Percentiles rank a stretch among this genome's conserved stretches.
Evolutionary conservation across 2,113 vertebrate genomes (phyloP).

Genomic region (Malurus elegans): DNA sequence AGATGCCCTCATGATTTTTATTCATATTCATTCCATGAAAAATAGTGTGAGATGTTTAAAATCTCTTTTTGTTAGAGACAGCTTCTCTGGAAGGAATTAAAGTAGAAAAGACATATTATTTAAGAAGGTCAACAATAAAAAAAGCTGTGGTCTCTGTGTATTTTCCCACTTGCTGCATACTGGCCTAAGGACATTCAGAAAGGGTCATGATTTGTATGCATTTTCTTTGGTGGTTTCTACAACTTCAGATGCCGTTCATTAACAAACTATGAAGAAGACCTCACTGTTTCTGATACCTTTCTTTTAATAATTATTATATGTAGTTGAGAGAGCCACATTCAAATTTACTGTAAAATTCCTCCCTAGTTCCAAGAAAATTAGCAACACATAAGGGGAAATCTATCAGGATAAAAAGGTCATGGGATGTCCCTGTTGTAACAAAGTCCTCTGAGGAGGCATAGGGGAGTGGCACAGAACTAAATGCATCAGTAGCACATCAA

Average conservation of each 20-base stretch:
- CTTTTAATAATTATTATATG: neutral
- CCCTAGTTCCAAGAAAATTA: neutral
- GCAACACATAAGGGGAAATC: neutral
- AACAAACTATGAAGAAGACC: neutral
- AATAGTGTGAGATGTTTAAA: neutral
- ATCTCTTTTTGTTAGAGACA: neutral
- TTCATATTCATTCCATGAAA: neutral
- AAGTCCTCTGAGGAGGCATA: neutral
- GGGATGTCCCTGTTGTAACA: neutral
- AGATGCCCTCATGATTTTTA: neutral
- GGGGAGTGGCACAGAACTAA: neutral
- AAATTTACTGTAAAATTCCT: neutral
- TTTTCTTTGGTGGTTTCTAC: neutral
- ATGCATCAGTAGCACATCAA: neutral
- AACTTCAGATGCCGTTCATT: neutral
- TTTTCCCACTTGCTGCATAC: neutral
- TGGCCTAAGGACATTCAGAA: neutral
- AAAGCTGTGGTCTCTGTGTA: fast-evolving
- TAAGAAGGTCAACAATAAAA: neutral
- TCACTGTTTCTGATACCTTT: neutral
- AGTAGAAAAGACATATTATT: neutral
- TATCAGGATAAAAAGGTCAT: neutral
- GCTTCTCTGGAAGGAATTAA: neutral
- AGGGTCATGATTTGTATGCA: neutral
- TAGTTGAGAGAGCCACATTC: neutral